Conservation (phyloP, 2,113 vertebrate species). For the Psophia crepitans region DNA sequence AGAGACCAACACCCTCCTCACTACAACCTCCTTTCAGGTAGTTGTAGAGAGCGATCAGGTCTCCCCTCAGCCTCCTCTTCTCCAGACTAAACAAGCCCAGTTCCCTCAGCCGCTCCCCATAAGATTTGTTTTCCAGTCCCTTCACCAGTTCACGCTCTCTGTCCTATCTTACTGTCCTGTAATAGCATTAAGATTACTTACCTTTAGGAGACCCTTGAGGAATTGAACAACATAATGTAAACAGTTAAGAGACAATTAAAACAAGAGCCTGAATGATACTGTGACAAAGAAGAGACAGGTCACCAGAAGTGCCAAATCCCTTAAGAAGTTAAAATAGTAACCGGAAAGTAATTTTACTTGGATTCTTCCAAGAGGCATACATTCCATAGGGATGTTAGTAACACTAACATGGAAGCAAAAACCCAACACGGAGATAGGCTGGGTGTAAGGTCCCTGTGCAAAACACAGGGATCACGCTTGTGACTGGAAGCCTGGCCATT, state of each 20-base stretch:
- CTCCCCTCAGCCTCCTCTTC: too few species aligned
- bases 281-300: neutral
- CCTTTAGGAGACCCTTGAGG: neutral
- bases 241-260: neutral
- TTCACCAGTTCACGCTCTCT: too few species aligned
- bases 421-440: neutral
- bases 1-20: too few species aligned
- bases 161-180: neutral
- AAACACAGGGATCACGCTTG: neutral
- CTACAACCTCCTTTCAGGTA: too few species aligned
- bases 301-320: neutral
- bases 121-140: too few species aligned
- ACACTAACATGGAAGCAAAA: neutral
- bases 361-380: neutral
- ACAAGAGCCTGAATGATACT: neutral
- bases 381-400: neutral
- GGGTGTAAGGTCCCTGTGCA: neutral
- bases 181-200: neutral
- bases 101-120: too few species aligned
- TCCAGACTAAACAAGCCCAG: too few species aligned
- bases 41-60: too few species aligned
- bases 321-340: neutral
- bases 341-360: neutral
- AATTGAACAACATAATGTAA: neutral
- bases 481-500: neutral